Percentiles rank a stretch among this genome's conserved stretches.
Evolutionary conservation across 2,888 invertebrate species (phyloP).

Genomic region (Phrixothrix hirtus): DNA sequence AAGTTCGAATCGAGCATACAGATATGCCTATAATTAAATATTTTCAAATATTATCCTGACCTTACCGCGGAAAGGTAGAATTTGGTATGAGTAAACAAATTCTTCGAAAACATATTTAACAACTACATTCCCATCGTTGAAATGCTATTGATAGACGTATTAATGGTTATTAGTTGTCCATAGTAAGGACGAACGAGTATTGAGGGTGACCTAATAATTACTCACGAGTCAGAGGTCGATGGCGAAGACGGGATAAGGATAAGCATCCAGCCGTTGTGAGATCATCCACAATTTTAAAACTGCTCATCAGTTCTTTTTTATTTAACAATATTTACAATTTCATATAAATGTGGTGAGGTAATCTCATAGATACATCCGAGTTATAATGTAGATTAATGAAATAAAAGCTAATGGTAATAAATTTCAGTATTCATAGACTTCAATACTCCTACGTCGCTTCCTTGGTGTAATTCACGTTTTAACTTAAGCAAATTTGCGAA

Average conservation of each 20-base stretch:
- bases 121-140: conserved; percentile 12
- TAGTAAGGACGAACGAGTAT: conserved; percentile 31
- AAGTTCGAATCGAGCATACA: no score
- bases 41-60: conserved; percentile 10
- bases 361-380: background rate
- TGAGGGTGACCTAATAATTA: conserved; percentile 36
- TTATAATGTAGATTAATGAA: no score
- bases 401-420: no score
- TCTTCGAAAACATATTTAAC: conserved; percentile 16
- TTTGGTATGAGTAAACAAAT: conserved; percentile 23
- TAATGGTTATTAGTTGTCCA: conserved; percentile 16
- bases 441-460: no score
- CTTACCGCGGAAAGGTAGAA: conserved; percentile 1
- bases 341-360: conserved; percentile 6
- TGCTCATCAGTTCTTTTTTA: conserved; percentile 1
- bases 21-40: conserved; percentile 9
- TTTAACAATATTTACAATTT: conserved; percentile 3
- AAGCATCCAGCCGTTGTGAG: conserved; percentile 18
- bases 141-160: conserved; percentile 16
- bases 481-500: conserved; percentile 22
- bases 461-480: conserved; percentile 20
- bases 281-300: conserved; percentile 19
- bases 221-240: conserved; percentile 33
- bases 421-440: no score
- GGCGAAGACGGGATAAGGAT: conserved; percentile 19